phyloP scores from a whole-genome alignment of 2,113 vertebrate genomes.

The Psephotus haematonotus region DNA sequence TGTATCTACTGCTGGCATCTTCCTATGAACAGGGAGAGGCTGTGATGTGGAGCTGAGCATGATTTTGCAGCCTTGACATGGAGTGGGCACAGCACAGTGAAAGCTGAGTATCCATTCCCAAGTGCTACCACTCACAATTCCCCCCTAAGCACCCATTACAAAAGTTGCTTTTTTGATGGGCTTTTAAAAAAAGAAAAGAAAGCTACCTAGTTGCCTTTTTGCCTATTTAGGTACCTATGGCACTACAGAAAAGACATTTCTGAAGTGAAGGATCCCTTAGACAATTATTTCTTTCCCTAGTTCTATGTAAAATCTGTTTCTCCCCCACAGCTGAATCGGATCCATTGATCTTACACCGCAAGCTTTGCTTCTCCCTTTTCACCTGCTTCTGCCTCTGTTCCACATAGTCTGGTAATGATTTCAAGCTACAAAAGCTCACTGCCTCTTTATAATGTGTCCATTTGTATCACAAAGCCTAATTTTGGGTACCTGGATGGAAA shows the following conservation, averaged over 20 bases:
- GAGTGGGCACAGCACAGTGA: neutral
- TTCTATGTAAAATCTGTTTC: neutral
- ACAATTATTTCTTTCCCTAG: neutral
- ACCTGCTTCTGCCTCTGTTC: neutral
- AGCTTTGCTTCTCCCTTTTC: neutral
- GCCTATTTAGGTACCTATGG: neutral
- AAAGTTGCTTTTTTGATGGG: neutral
- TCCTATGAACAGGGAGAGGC: accelerated
- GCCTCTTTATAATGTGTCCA: neutral
- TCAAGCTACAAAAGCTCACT: neutral
- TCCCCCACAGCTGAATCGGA: neutral
- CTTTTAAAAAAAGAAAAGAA: neutral
- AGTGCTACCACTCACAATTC: neutral
- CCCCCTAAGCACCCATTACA: neutral
- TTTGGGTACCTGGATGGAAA: neutral
- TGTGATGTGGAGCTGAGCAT: neutral
- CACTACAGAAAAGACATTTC: neutral
- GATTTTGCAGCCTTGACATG: neutral
- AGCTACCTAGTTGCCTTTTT: neutral
- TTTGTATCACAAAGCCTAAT: neutral
- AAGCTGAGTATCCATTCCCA: neutral
- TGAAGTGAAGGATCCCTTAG: neutral
- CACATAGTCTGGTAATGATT: neutral
- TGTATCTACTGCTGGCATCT: neutral
- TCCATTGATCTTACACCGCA: neutral